Percentiles rank a stretch among this genome's conserved stretches.
Evolutionary conservation across 2,888 invertebrate genomes (phyloP).

Genomic region (Pristionchus maxplancki): DNA sequence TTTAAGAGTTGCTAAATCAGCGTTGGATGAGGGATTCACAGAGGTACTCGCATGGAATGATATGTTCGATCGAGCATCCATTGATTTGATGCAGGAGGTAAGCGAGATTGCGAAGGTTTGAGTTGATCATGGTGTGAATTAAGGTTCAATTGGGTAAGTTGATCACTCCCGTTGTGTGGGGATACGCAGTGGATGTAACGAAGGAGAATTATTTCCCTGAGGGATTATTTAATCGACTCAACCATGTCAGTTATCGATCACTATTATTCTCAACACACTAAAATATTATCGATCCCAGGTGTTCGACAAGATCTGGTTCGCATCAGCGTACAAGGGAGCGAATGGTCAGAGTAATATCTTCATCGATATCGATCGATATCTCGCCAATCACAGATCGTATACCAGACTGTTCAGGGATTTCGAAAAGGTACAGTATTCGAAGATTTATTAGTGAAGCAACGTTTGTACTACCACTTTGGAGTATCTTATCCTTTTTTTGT

Average conservation of each 20-base stretch:
- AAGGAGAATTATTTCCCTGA: slow-evolving; percentile 70
- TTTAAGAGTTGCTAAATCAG: slow-evolving; percentile 59
- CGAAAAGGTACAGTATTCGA: background rate
- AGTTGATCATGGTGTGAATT: background rate
- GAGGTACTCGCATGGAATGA: slow-evolving; percentile 75
- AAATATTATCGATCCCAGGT: slow-evolving; percentile 74
- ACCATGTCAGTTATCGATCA: slow-evolving; percentile 52
- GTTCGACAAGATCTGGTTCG: slow-evolving; percentile 87
- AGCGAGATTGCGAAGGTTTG: background rate
- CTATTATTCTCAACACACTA: background rate
- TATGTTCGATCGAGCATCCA: slow-evolving; percentile 70
- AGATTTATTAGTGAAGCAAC: slow-evolving; percentile 23
- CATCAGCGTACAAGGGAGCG: slow-evolving; percentile 91
- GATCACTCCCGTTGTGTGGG: slow-evolving; percentile 72
- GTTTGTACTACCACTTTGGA: too few relatives aligned
- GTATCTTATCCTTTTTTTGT: too few relatives aligned
- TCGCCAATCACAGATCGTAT: slow-evolving; percentile 87
- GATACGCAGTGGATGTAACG: slow-evolving; percentile 71
- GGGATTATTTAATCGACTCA: slow-evolving; percentile 70
- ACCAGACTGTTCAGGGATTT: slow-evolving; percentile 77
- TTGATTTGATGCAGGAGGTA: slow-evolving; percentile 56
- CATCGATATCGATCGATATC: slow-evolving; percentile 84
- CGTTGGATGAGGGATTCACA: slow-evolving; percentile 61
- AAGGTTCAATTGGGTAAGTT: slow-evolving; percentile 55
- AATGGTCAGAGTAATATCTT: slow-evolving; percentile 86